Evolutionary conservation across 2,797 vertebrate species (phyloP).

Genomic region (Acestrorhynchus altus): DNA sequence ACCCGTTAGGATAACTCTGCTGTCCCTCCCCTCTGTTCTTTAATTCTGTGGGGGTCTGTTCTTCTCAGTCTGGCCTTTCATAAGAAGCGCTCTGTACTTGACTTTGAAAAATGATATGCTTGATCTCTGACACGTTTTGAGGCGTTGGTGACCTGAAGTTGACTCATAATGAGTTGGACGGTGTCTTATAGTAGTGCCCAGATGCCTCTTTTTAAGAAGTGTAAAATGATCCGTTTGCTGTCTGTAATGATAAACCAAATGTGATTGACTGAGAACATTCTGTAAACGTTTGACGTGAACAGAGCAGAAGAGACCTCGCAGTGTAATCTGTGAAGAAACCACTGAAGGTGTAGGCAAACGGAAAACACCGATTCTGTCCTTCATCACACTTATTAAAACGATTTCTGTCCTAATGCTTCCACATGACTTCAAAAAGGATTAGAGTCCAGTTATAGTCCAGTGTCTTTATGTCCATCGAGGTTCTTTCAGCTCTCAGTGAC

Average conservation of each 20-base stretch:
- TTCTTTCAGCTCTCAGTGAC: too few relatives aligned
- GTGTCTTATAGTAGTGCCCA: neutral
- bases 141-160: constrained; percentile 45
- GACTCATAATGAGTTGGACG: constrained; percentile 2
- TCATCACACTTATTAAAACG: too few relatives aligned
- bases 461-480: too few relatives aligned
- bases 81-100: constrained; percentile 18
- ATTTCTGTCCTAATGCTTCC: too few relatives aligned
- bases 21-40: neutral
- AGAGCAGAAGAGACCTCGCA: too few relatives aligned
- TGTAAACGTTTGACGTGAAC: neutral
- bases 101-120: constrained; percentile 33
- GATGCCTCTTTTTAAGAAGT: constrained; percentile 9
- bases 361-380: too few relatives aligned
- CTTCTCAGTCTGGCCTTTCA: constrained; percentile 5
- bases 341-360: too few relatives aligned
- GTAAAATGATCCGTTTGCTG: constrained; percentile 10
- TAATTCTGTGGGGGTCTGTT: neutral
- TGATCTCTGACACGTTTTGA: constrained; percentile 3
- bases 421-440: too few relatives aligned
- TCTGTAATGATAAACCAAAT: neutral
- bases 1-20: neutral
- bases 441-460: too few relatives aligned
- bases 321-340: too few relatives aligned
- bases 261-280: neutral